Evolutionary conservation across 2,113 vertebrate genomes (phyloP), one percentile per base, ranked within the genome.

Genomic region (Pangasianodon hypophthalmus): DNA sequence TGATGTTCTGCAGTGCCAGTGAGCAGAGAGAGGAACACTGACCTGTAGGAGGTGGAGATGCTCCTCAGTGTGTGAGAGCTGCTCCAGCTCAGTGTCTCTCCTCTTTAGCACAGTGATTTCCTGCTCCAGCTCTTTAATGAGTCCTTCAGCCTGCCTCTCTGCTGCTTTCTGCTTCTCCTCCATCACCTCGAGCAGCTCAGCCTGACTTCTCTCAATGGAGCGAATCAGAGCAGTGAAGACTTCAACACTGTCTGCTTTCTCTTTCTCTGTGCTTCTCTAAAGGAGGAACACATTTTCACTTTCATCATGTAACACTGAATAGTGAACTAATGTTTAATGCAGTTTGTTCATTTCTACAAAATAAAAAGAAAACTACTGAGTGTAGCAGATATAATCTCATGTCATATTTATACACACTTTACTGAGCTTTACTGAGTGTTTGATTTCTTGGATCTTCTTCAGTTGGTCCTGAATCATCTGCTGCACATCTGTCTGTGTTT

Each of bases 171-270:
- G 50, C 50, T 52, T 52, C 50, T 52, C 50, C 50, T 52, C 50
- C 50, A 52, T 52, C 50, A 69, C 29, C 67, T 69, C n/a, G 3
- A 69, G 32, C 69, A 71, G 69, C 69, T 71, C 69, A 37, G 71
- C 71, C 71, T 73, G 71, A 73, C 71, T 73, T 73, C 71, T 73
- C 37, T 73, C 37, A 73, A 73, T 73, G 37, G 71, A 73, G 71
- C 37, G 71, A 73, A 73, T 73, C 71, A 73, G 37, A 73, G 71
- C 71, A 73, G 71, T 73, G 71, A 75, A 73, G 71, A 73, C 18
- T 73, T 71, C 69, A 73, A 73, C 71, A 73, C 71, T 73, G 37
- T 73, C 37, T 73, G 69, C 69, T 73, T 73, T 73, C 16, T 73
- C 71, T 73, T 73, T 73, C 71, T 73, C 71, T 44, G 7, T 73